Evolutionary conservation across 2,888 invertebrate species (phyloP).

Genomic region (Clitarchus hookeri): DNA sequence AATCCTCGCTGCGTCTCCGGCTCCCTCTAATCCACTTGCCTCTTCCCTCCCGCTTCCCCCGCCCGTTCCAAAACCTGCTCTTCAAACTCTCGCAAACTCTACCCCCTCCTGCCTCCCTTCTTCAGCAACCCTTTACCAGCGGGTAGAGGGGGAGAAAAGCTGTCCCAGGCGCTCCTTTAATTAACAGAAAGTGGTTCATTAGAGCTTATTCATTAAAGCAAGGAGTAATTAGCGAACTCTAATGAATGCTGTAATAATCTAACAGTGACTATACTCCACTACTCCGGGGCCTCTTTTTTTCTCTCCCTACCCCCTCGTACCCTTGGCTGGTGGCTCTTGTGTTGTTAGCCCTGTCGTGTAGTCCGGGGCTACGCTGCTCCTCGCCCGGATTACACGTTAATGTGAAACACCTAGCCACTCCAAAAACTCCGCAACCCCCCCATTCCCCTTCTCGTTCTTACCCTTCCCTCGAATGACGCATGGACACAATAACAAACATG

Average conservation of each 20-base stretch:
- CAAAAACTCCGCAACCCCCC: slow-evolving; percentile 29
- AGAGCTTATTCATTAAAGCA: slow-evolving; percentile 89
- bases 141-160: slow-evolving; percentile 36
- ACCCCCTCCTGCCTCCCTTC: slow-evolving; percentile 48
- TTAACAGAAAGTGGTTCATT: slow-evolving; percentile 91
- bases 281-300: slow-evolving; percentile 29
- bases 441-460: slow-evolving; percentile 3
- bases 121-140: slow-evolving; percentile 53
- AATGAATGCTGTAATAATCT: slow-evolving; percentile 82
- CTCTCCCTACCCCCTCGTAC: slow-evolving; percentile 26
- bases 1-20: neutral
- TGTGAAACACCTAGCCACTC: slow-evolving; percentile 40
- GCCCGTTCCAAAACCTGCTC: slow-evolving; percentile 19
- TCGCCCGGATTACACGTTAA: slow-evolving; percentile 20
- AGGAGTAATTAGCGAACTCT: slow-evolving; percentile 88
- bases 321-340: slow-evolving; percentile 36
- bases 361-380: neutral
- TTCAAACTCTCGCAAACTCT: slow-evolving; percentile 49
- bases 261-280: slow-evolving; percentile 42
- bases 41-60: slow-evolving; percentile 15
- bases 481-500: slow-evolving; percentile 10
- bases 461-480: neutral
- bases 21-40: slow-evolving; percentile 27
- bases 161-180: slow-evolving; percentile 69
- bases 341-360: slow-evolving; percentile 21